A percentile compares a stretch with the other conserved stretches of the same genome.
Evolutionary conservation across 2,113 vertebrate genomes (phyloP).

Genomic region (Emydocephalus ijimae): DNA sequence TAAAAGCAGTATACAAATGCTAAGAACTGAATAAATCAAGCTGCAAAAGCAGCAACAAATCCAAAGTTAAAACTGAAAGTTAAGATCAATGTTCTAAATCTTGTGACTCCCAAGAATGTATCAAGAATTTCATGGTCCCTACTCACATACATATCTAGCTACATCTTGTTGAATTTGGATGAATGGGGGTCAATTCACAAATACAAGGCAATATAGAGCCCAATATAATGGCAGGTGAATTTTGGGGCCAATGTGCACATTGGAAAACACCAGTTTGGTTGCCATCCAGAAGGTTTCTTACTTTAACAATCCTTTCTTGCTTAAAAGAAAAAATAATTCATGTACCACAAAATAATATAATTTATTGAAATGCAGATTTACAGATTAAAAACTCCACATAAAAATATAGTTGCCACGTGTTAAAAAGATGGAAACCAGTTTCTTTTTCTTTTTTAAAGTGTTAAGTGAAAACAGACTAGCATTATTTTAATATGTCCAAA

Average conservation of each 20-base stretch:
- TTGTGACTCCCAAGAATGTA: neutral
- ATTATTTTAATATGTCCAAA: slow-evolving; percentile 41
- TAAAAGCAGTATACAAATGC: neutral
- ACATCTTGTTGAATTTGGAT: neutral
- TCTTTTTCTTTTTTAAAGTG: slow-evolving; percentile 19
- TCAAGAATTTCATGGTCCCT: neutral
- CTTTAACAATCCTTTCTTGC: neutral
- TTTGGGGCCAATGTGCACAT: neutral
- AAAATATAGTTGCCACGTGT: neutral
- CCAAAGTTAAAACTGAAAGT: neutral
- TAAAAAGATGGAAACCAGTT: slow-evolving; percentile 11
- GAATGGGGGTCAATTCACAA: neutral
- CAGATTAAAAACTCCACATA: slow-evolving; percentile 1
- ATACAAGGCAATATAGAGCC: neutral
- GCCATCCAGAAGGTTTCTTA: neutral
- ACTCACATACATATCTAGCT: neutral
- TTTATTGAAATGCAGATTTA: slow-evolving; percentile 27
- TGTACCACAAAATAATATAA: neutral
- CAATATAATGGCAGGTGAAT: neutral
- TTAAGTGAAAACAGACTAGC: slow-evolving; percentile 29
- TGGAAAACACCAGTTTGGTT: neutral
- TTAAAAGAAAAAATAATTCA: neutral
- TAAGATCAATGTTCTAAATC: neutral
- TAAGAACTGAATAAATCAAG: neutral
- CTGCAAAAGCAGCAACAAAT: neutral